Base-by-base conservation (phyloP, 1,140 invertebrate species). In the Lamellibrachia luymesi region DNA sequence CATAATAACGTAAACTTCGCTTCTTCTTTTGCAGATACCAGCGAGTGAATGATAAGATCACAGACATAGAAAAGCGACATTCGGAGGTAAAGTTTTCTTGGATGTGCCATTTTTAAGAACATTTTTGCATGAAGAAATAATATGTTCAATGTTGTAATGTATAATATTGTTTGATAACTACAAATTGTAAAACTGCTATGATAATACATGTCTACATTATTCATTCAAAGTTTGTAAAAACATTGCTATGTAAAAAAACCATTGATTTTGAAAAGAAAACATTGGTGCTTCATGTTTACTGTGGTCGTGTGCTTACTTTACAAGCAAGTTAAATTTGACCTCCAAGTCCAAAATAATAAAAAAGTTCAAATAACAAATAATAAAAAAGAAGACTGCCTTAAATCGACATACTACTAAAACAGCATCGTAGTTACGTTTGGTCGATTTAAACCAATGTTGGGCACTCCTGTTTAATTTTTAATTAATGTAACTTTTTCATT, bases 11-110 rank as follows among this genome's bases (percentile, higher is more conserved):
- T 38, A 38, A 38, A 38, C 38, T 38, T 38, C 38, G 1, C 38
- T 38, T 38, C 52, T 50, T 93, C 94, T 93, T 50, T 94, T 94
- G 51, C 93, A 96, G 96, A 92, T 96, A 96, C 93, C 94, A 95
- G 90, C 94, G 96, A 91, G 95, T 96, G 4, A 96, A 96, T 94
- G 95, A 96, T 64, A 95, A 94, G 94, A 94, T 96, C 38, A 56
- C 94, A 51, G 95, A 95, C 80, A 93, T 96, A 90, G 95, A 96
- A 92, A 96, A 95, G 93, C 95, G 95, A 90, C 95, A 96, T 94
- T 94, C 95, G 92, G 95, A 96, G 94, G 96, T 96, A 93, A 92
- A 50, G 80, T 92, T 93, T 10, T 22, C 2, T 51, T 80, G 13
- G 64, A 2, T 80, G 25, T 80, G 17, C 13, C 2, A 80, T 4